Percentiles rank a stretch among this genome's conserved stretches.
These are phyloP conservation scores for Hypotaenidia philippensis DNA, from an alignment of 2,797 vertebrate species.

Conservation along the genomic window DNA sequence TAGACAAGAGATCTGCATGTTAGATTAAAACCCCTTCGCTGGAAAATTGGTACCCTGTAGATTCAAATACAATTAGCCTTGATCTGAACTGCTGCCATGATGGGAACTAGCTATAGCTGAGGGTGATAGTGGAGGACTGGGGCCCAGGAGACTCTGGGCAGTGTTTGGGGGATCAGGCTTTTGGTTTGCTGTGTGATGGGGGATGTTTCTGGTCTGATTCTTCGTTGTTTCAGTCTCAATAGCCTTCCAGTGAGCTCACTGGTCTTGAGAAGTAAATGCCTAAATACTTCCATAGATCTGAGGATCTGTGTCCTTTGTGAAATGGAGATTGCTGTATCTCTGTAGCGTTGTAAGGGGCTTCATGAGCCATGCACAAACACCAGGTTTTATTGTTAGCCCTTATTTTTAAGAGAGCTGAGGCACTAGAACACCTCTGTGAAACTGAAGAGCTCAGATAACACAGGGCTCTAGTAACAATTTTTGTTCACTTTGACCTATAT, in stretches of 20 bases:
- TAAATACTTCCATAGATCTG: not conserved
- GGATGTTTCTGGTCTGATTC: accelerated
- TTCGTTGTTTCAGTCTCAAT: accelerated
- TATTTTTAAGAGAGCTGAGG: not conserved
- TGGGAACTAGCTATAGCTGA: not conserved
- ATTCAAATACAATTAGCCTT: constrained; percentile 62
- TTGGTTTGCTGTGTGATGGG: not conserved
- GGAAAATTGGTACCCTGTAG: constrained; percentile 73
- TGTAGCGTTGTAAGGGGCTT: accelerated
- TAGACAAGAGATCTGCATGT: constrained; percentile 70
- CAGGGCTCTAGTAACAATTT: not conserved
- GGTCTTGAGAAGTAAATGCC: not conserved
- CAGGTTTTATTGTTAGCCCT: not conserved
- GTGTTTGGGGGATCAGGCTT: not conserved
- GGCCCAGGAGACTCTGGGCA: not conserved
- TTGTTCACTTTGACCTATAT: constrained; percentile 13
- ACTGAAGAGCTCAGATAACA: not conserved
- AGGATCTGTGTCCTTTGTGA: not conserved
- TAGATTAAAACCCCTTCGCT: constrained; percentile 72
- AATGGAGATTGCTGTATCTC: not conserved
- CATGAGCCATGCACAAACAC: not conserved
- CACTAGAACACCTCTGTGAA: not conserved
- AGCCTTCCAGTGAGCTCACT: accelerated
- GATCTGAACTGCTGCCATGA: constrained; percentile 11
- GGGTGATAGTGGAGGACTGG: not conserved